Evolutionary conservation across 2,888 invertebrate species (phyloP), one percentile per base, ranked within the genome.

Genomic region (Phania funesta): DNA sequence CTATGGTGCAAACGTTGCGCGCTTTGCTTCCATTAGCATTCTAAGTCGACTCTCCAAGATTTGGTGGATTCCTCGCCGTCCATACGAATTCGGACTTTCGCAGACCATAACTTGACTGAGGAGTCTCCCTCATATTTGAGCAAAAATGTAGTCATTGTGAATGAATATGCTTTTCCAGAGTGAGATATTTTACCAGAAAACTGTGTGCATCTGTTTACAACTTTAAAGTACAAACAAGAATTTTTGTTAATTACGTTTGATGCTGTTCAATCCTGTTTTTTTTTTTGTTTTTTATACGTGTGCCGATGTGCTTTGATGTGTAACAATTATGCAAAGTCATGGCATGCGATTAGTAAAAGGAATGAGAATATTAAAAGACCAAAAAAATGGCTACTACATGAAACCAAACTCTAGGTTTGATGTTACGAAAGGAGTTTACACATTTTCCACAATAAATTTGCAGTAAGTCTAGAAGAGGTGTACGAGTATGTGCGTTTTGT

Each of bases 321-420:
- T 38, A 46, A 65, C 54, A 74, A 32, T 56, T 56, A 56, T 38
- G 48, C 24, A n/a, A 24, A 64, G 64, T 74, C 62, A 64, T 64
- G 64, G 20, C 64, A 74, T 54, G 74, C 46, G 65, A 56, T 74
- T 74, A 54, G 54, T 65, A 65, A 74, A 62, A 62, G 38, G 20
- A 46, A 44, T 7, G 38, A 60, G 18, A 50, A 48, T 38, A 24
- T 18, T 26, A 3, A 24, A 24, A 22, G 6, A 48, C 9, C 35
- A 50, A 46, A 46, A 32, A 64, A 29, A 44, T n/a, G 22, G 11
- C 22, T 50, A n/a, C 11, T 41, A 26, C 24, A 71, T 54, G 48
- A 60, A 60, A 48, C 29, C 41, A 50, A 26, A 50, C 24, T 20
- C 20, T 60, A 60, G 38, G 67, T 54, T 67, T 38, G 29, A 54